Base-by-base conservation (phyloP, 1,140 invertebrate species). In the Macrosteles quadrilineatus region DNA sequence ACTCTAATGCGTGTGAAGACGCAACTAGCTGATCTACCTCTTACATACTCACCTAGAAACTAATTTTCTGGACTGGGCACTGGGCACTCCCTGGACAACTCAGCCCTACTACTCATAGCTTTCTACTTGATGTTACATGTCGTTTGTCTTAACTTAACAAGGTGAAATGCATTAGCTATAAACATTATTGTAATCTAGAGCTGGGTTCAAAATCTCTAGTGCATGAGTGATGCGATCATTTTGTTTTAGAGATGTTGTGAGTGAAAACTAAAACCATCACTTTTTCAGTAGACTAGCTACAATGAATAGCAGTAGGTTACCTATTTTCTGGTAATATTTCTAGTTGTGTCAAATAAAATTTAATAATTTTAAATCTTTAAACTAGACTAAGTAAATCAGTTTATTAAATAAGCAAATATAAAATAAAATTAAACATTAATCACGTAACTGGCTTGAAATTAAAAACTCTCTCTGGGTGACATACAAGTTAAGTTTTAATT, bases 1-100 rank as follows among this genome's bases (percentile, higher is more conserved):
- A 17, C 40, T 23, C 4, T 12, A 69, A 25, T 23, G 63, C 25
- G 45, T 71, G 50, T 67, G 70, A 64, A 67, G 70, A 71, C 68
- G 40, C 19, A 50, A 12, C 50, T 30, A 32, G 12, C 6, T 31
- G 1, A 47, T 27, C 57, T 19, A 6, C n/a, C 21, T n/a, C 25
- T 9, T 25, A 9, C 55, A 27, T 9, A 59, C 55, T 21, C 25
- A n/a, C 55, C n/a, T 59, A 59, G 55, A 6, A 59, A 59, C 55
- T 27, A 59, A 59, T 59, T 59, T 6, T 53, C 23, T 23, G 55
- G 32, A 14, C 14, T 36, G 32, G 4, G 23, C 25, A 25, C 25
- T 30, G 23, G 55, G 55, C 55, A 59, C 14, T 59, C 55, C 55
- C 27, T 30, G 23, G 9, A 25, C 14, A 3, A 17, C 4, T 19